Evolutionary conservation across 35 echinoderm and acorn worm genomes (phyloP).

Genomic region (Eucidaris tribuloides): DNA sequence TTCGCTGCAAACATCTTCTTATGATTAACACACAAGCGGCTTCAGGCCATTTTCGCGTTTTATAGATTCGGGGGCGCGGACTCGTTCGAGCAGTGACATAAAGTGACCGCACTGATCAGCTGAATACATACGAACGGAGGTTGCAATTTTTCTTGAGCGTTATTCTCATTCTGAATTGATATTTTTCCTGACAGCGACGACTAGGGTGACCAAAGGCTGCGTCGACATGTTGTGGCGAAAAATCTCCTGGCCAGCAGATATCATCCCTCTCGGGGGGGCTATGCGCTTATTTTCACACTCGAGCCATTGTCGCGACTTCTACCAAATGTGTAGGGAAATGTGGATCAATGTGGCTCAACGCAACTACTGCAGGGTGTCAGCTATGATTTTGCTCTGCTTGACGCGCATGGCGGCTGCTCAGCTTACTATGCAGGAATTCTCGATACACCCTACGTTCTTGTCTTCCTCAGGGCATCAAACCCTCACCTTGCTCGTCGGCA

Average conservation of each 20-base stretch:
- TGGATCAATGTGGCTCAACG: neutral
- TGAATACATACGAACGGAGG: neutral
- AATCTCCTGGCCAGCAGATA: neutral
- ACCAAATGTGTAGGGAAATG: neutral
- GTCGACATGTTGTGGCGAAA: neutral
- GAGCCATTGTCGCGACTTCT: neutral
- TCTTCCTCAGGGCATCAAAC: neutral
- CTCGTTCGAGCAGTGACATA: conserved; percentile 3
- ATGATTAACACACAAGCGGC: too few relatives aligned
- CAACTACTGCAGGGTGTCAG: too few relatives aligned
- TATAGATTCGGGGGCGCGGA: neutral
- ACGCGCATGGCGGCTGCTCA: neutral
- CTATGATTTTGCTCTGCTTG: neutral
- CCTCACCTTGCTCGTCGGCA: conserved; percentile 3
- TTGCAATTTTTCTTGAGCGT: too few relatives aligned
- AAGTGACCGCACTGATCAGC: neutral
- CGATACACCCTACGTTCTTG: neutral
- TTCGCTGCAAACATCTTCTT: too few relatives aligned
- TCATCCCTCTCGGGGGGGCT: too few relatives aligned
- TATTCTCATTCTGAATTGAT: neutral
- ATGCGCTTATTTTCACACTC: neutral
- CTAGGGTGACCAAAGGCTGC: neutral
- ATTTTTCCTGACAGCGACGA: neutral
- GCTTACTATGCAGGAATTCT: neutral
- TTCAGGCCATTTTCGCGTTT: neutral